Percentiles rank a stretch among this genome's conserved stretches.
phyloP scores from a whole-genome alignment of 2,113 vertebrate genomes.

The Spilogale gracilis region DNA sequence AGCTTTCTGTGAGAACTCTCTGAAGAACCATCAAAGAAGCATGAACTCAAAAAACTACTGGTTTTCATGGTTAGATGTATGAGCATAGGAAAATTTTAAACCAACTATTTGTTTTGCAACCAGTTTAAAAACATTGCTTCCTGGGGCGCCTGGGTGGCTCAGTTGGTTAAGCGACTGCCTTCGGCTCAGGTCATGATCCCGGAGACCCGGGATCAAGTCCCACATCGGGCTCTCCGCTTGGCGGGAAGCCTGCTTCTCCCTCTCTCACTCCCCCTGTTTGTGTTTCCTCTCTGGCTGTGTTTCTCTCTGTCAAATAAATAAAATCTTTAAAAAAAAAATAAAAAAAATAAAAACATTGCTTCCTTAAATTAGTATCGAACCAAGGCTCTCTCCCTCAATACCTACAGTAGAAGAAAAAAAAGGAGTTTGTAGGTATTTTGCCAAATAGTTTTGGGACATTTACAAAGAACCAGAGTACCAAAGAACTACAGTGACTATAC shows the following conservation, averaged over 20 bases:
- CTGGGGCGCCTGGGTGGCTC: background rate
- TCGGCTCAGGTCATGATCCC: too few species aligned
- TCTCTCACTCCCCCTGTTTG: too few species aligned
- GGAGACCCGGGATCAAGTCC: too few species aligned
- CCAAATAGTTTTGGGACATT: background rate
- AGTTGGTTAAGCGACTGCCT: too few species aligned
- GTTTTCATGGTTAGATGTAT: background rate
- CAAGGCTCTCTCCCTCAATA: background rate
- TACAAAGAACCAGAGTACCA: background rate
- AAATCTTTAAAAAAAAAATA: too few species aligned
- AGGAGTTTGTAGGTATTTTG: background rate
- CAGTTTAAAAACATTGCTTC: background rate
- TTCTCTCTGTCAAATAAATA: too few species aligned
- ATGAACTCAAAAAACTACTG: background rate
- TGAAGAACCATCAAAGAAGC: background rate
- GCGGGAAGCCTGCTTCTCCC: too few species aligned
- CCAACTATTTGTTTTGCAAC: background rate
- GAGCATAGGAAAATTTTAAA: background rate
- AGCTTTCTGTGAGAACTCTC: background rate
- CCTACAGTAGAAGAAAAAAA: background rate
- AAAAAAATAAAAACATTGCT: background rate
- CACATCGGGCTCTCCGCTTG: too few species aligned
- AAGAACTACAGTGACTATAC: background rate
- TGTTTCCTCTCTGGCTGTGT: too few species aligned
- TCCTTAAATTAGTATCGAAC: background rate